A percentile compares a stretch with the other conserved stretches of the same genome.
These are phyloP conservation scores for Todiramphus saurophagus DNA, from an alignment of 2,113 vertebrate genomes.

Conservation along the genomic window DNA sequence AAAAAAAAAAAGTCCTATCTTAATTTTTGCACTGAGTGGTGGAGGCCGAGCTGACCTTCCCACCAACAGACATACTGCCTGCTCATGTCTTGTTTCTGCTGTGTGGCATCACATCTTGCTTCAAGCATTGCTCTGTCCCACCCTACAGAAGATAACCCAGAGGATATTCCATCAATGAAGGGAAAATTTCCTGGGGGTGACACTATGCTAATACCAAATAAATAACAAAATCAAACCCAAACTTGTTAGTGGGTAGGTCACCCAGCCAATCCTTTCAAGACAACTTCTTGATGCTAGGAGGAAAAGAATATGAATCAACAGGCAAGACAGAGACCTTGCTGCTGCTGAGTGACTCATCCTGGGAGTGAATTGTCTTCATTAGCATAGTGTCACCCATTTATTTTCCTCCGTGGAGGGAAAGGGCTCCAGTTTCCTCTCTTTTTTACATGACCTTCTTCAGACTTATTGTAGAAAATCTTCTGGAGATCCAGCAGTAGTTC, in stretches of 20 bases:
- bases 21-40: neutral
- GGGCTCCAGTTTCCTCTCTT: conserved; percentile 3
- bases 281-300: neutral
- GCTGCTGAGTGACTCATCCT: conserved; percentile 55
- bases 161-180: neutral
- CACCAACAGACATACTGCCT: neutral
- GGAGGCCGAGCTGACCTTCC: neutral
- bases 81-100: neutral
- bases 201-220: conserved; percentile 60
- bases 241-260: conserved; percentile 47
- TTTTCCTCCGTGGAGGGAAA: conserved; percentile 21
- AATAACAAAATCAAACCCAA: conserved; percentile 48
- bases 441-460: conserved; percentile 36
- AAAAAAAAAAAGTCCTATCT: neutral
- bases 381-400: conserved; percentile 63
- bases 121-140: neutral
- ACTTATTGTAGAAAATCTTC: neutral
- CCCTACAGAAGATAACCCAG: neutral
- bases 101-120: neutral
- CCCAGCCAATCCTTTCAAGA: conserved; percentile 26
- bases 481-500: neutral
- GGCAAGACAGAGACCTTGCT: conserved; percentile 51
- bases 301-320: conserved; percentile 68
- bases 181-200: conserved; percentile 31
- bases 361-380: conserved; percentile 57